Evolutionary conservation across 1,140 invertebrate species (phyloP), one percentile per base, ranked within the genome.

Genomic region (Conopomorpha cramerella): DNA sequence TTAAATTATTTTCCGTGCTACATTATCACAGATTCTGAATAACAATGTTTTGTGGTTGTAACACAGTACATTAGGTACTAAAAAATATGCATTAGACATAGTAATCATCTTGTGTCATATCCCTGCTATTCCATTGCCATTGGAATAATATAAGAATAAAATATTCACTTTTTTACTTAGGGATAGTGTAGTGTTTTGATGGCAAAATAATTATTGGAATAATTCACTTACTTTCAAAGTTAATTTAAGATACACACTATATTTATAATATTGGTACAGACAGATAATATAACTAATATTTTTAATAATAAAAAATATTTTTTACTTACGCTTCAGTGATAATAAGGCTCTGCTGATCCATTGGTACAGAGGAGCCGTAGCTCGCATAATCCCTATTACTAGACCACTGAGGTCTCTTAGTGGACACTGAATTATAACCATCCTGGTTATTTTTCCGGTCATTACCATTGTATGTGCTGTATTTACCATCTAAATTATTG

Each of bases 281-380:
- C n/a, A n/a, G n/a, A n/a, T n/a, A n/a, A n/a, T n/a, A 23, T 23
- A 10, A 23, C 10, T 23, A 23, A 23, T 23, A 6, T 10, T 10
- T 23, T 10, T 23, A 23, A 23, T 23, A 27, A 25, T 32, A 16
- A 15, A 30, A 37, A 37, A 34, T 38, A 37, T 40, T 30, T 31
- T 17, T 35, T 30, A 80, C 81, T 82, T 52, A 84, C 82, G 82
- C 78, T 64, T 84, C 81, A 73, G 80, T 81, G 16, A 84, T 79
- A 25, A 83, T 81, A 28, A 82, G 52, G 61, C 71, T 82, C 15
- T 80, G 77, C 40, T 63, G 58, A 43, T 80, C 76, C 31, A 76
- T 15, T 8, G 66, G 58, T 8, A 55, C 50, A 40, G 39, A 45
- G 34, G 55, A 55, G 32, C 46, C 67, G n/a, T 66, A 51, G 11